Evolutionary conservation across 1,140 invertebrate species (phyloP).

Genomic region (Zaprionus lachaisei): DNA sequence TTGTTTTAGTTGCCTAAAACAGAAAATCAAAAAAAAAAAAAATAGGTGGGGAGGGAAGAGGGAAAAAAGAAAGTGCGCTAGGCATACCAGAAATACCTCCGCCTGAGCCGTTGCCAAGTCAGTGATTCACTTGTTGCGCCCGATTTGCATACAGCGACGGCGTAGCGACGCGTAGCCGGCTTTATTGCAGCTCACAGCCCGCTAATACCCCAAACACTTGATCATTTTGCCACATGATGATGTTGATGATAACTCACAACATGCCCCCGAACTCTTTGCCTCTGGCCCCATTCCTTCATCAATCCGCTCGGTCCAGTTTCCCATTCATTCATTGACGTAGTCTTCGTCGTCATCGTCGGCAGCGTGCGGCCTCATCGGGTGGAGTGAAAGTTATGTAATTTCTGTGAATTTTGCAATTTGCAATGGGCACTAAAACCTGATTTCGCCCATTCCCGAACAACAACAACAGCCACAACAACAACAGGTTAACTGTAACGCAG

Average conservation of each 20-base stretch:
- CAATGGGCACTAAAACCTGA: slow-evolving; percentile 62
- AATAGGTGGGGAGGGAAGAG: neutral
- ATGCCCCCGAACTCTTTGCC: slow-evolving; percentile 4
- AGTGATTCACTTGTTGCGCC: slow-evolving; percentile 69
- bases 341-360: slow-evolving; percentile 33
- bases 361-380: neutral
- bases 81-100: slow-evolving; percentile 52
- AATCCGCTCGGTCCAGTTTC: slow-evolving; percentile 66
- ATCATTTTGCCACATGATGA: slow-evolving; percentile 27
- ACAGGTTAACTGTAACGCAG: slow-evolving; percentile 37
- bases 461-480: slow-evolving; percentile 10
- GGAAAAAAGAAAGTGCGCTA: slow-evolving; percentile 76
- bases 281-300: slow-evolving; percentile 24
- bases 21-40: slow-evolving; percentile 1
- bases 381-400: slow-evolving; percentile 79
- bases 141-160: slow-evolving; percentile 64
- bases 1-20: slow-evolving; percentile 77
- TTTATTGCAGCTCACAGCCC: slow-evolving; percentile 41
- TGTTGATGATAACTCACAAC: slow-evolving; percentile 53
- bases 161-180: slow-evolving; percentile 15
- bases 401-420: slow-evolving; percentile 72
- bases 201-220: slow-evolving; percentile 32
- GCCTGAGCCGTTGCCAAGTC: slow-evolving; percentile 32
- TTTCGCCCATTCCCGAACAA: slow-evolving; percentile 44
- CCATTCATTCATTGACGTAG: slow-evolving; percentile 67